phyloP scores from a whole-genome alignment of 2,888 invertebrate species.

The Cheilosia urbana region DNA sequence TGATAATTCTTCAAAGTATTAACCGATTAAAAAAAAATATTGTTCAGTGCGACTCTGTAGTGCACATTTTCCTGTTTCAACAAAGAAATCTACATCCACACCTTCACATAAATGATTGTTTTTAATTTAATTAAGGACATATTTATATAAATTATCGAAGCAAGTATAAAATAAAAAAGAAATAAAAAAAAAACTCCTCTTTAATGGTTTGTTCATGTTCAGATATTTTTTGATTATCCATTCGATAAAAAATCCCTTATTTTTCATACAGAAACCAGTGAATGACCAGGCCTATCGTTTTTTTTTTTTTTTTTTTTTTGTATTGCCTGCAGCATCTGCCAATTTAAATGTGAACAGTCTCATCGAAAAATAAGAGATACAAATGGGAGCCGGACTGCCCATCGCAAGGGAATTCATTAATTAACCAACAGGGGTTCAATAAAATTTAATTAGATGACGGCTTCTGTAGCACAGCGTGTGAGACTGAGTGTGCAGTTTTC shows the following conservation, averaged over 20 bases:
- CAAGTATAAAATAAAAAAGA: not conserved
- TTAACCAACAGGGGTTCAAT: conserved; percentile 41
- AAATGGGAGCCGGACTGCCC: not conserved
- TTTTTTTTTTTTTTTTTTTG: not conserved
- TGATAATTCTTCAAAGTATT: no score
- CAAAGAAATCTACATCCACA: no score
- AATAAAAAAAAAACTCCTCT: not conserved
- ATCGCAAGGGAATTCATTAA: conserved; percentile 43
- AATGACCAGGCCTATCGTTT: not conserved
- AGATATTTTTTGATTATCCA: not conserved
- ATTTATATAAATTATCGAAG: not conserved
- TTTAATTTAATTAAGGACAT: not conserved
- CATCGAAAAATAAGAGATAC: not conserved
- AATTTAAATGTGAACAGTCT: conserved; percentile 1
- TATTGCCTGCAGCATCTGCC: not conserved
- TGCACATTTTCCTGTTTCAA: no score
- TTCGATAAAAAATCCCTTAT: not conserved
- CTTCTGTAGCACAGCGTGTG: not conserved
- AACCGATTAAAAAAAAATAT: no score
- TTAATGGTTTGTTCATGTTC: not conserved
- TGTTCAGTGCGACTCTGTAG: no score
- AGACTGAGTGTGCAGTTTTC: not conserved
- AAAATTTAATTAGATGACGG: conserved; percentile 41
- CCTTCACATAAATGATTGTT: not conserved
- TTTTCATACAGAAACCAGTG: not conserved